Conservation (phyloP, 2,797 vertebrate genomes). For the Phylloscopus collybita region DNA sequence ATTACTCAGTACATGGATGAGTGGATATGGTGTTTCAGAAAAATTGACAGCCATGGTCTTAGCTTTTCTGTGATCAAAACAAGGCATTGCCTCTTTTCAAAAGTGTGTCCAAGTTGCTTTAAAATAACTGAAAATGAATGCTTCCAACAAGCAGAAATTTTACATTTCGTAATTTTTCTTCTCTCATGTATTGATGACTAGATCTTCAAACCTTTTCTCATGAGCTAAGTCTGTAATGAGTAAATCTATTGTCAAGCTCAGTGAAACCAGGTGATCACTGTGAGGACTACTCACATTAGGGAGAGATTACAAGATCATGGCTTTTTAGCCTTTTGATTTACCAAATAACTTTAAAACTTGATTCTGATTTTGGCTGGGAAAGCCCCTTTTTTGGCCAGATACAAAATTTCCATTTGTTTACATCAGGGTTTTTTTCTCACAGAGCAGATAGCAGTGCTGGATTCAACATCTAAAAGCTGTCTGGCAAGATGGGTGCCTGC, state of each 20-base stretch:
- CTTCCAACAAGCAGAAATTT: slow-evolving; percentile 21
- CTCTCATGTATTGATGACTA: background rate
- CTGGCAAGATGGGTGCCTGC: background rate
- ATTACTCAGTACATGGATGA: background rate
- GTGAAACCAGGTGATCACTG: background rate
- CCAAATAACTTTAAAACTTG: slow-evolving; percentile 47
- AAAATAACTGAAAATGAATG: slow-evolving; percentile 20
- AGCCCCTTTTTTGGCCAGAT: slow-evolving; percentile 54
- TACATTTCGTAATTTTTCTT: slow-evolving; percentile 13
- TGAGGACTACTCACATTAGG: background rate
- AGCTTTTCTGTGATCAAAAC: background rate
- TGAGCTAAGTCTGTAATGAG: background rate
- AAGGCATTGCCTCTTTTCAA: background rate
- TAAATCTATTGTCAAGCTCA: background rate
- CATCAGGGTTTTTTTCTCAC: background rate
- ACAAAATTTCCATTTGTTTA: slow-evolving; percentile 57
- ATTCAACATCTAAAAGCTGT: slow-evolving; percentile 27
- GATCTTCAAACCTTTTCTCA: background rate
- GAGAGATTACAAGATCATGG: background rate
- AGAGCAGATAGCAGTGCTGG: slow-evolving; percentile 42
- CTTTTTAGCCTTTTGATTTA: slow-evolving; percentile 5
- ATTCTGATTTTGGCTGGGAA: slow-evolving; percentile 53
- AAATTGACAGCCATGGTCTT: background rate
- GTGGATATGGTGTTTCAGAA: background rate
- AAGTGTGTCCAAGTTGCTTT: slow-evolving; percentile 4